Evolutionary conservation across 2,113 vertebrate species (phyloP), one percentile per base, ranked within the genome.

Genomic region (Spermophilus dauricus): DNA sequence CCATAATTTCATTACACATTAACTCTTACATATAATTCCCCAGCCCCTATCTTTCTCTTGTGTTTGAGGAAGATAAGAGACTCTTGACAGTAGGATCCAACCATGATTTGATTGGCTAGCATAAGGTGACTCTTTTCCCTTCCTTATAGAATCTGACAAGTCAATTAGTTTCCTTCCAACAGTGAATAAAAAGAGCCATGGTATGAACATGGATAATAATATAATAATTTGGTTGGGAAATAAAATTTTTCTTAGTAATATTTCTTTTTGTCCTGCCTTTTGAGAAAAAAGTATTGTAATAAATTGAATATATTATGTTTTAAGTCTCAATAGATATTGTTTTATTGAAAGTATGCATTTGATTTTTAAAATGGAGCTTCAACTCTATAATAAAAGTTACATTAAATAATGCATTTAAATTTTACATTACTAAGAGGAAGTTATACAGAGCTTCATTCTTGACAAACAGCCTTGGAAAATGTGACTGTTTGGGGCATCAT

Each of bases 291-390:
- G 16, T 61, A 58, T 85, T 85, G 86, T n/a, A 89, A 63, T 39
- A 90, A 97, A 69, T 56, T 70, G 8, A 65, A 67, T 78, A 77
- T 72, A 82, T 89, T 89, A 28, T 34, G 42, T 92, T 94, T 97
- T 10, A 95, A 96, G 63, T 20, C 42, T 69, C 24, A 67, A 51
- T 51, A 65, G 24, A 77, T 83, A 75, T 14, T 69, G 2, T 90
- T 53, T 97, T 73, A 77, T 56, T 78, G 45, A 81, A 89, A 90
- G 18, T 61, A 86, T 89, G 10, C 18, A 94, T 69, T 86, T 73
- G 53, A 77, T 84, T 85, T 95, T 81, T 91, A 73, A 73, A 96
- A 77, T 18, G 34, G 86, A 89, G 22, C 17, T 95, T 92, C 67
- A 63, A 83, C 22, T 87, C 14, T 76, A 42, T 67, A 78, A 92